Conservation (phyloP, 2,113 vertebrate genomes). For the Rhinoptilus africanus region DNA sequence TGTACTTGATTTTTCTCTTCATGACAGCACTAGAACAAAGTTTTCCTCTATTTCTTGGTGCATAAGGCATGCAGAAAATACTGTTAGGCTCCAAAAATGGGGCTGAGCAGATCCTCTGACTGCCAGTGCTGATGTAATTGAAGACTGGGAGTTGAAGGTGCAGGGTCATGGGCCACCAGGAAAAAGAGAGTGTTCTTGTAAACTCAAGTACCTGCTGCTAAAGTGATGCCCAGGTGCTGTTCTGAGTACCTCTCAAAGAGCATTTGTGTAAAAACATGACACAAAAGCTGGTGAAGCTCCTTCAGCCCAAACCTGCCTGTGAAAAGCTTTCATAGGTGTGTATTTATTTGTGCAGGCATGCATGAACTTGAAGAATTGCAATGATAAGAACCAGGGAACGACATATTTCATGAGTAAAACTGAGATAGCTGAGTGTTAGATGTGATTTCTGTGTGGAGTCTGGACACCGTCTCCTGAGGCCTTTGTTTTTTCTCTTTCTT, state of each 20-base stretch:
- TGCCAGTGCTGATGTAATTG: background rate
- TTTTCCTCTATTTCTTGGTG: background rate
- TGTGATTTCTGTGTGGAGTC: background rate
- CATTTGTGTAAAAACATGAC: background rate
- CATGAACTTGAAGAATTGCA: background rate
- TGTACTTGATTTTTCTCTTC: background rate
- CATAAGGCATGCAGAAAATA: background rate
- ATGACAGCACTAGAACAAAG: background rate
- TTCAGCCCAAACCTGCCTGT: background rate
- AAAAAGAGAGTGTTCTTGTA: background rate
- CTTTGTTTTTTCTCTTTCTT: conserved; percentile 31
- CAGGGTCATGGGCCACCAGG: background rate
- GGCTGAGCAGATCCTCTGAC: background rate
- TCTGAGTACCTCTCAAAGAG: background rate
- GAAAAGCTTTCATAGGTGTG: background rate
- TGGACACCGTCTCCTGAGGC: background rate
- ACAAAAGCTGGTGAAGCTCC: background rate
- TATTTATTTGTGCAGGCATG: background rate
- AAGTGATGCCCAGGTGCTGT: background rate
- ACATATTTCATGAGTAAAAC: background rate
- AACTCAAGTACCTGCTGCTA: background rate
- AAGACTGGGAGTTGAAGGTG: background rate
- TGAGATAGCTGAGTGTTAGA: background rate
- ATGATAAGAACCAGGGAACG: background rate
- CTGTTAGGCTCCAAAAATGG: background rate